Evolutionary conservation across 2,888 invertebrate species (phyloP), one percentile per base, ranked within the genome.

Genomic region (Diogma glabrata): DNA sequence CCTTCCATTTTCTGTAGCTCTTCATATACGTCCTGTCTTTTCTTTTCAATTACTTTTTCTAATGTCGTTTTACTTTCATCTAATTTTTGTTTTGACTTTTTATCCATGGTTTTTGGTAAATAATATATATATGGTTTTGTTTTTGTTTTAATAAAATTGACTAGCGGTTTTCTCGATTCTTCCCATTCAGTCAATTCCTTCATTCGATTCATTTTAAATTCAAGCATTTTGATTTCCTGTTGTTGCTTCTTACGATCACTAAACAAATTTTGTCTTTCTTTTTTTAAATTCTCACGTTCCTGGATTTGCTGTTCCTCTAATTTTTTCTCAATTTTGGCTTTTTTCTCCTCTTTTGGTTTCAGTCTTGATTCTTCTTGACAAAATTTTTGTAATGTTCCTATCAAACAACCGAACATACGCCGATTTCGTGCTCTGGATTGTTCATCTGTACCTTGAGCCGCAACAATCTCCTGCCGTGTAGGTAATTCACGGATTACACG

Each of bases 311-410:
- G 90, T 63, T 92, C 89, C 65, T 97, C 96, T 53, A 97, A 79
- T 67, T 93, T 91, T 53, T 87, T 85, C 70, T 97, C 96, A 7
- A 97, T 87, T 72, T 65, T 60, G 3, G 75, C 76, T 59, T 89
- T 79, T 67, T 87, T 89, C 52, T 87, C 84, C 64, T 86, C 89
- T 74, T 87, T 90, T 60, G 86, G 84, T 68, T 91, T 90, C 57
- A 90, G 72, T 51, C 84, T 84, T 52, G 89, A 89, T 71, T 95
- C 93, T 64, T 96, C 95, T 64, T 90, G 89, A 61, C 92, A 87
- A 67, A 97, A 97, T 67, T 90, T 91, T 65, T 94, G 91, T 59
- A 99, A 70, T 12, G 97, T 97, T 4, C 97, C 96, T 50, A 97
- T 71, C 40, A 99, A 73, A 17, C 94, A 86, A 8, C 96, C 95